A percentile compares a stretch with the other conserved stretches of the same genome.
Conservation (phyloP, 1,140 invertebrate genomes). For the Linepithema humile region DNA sequence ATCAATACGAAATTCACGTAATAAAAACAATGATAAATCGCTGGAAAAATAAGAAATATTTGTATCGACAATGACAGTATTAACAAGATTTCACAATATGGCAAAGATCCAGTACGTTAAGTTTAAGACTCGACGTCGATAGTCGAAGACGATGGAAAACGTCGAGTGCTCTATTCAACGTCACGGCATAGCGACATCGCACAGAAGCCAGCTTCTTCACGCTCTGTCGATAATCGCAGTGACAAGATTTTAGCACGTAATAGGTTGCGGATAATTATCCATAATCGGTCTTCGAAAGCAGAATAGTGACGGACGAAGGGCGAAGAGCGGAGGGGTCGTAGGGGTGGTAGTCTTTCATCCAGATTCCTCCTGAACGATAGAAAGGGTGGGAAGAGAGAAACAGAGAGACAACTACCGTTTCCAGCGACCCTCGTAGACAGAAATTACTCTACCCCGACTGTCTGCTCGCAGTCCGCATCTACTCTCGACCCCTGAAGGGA, state of each 20-base stretch:
- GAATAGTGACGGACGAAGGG: neutral
- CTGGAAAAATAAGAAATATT: neutral
- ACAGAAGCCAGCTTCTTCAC: slow-evolving; percentile 51
- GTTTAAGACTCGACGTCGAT: slow-evolving; percentile 38
- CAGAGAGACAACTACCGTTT: slow-evolving; percentile 25
- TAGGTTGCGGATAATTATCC: slow-evolving; percentile 73
- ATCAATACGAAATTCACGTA: neutral
- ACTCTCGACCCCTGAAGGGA: slow-evolving; percentile 45
- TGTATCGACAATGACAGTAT: neutral
- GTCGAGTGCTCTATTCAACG: slow-evolving; percentile 52
- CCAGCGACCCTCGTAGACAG: slow-evolving; percentile 63
- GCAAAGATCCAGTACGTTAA: slow-evolving; percentile 32
- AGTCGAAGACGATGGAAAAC: slow-evolving; percentile 38
- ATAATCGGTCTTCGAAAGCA: slow-evolving; percentile 67
- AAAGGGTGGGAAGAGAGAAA: neutral
- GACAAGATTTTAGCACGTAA: slow-evolving; percentile 74
- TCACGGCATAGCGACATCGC: slow-evolving; percentile 27
- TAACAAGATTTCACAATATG: neutral
- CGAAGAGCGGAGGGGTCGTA: neutral
- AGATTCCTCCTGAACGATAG: slow-evolving; percentile 22
- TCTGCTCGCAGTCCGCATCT: slow-evolving; percentile 50
- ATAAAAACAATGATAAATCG: neutral
- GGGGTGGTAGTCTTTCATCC: slow-evolving; percentile 42
- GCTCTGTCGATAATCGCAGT: slow-evolving; percentile 68
- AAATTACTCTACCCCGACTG: slow-evolving; percentile 57